phyloP scores from a whole-genome alignment of 2,113 vertebrate genomes.

The Prionailurus bengalensis region DNA sequence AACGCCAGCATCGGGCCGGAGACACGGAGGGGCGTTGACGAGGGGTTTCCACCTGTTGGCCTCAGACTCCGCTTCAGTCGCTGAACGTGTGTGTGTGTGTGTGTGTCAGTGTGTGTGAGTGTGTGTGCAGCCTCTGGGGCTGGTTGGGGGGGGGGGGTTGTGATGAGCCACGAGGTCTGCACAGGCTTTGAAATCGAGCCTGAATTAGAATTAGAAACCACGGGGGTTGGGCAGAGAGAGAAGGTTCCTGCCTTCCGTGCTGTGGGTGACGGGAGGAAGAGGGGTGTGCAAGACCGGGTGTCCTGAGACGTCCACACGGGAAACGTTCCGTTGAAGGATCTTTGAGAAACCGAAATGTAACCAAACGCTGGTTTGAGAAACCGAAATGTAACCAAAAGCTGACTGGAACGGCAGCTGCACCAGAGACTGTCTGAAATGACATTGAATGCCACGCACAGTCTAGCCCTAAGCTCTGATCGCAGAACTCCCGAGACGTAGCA shows the following conservation, averaged over 20 bases:
- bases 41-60: slow-evolving; percentile 42
- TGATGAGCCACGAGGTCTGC: fast-evolving
- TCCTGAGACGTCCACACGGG: fast-evolving
- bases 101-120: too few species aligned
- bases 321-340: neutral
- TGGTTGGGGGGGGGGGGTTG: neutral
- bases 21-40: fast-evolving
- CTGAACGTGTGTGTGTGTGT: neutral
- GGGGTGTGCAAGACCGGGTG: too few species aligned
- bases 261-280: neutral
- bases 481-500: neutral
- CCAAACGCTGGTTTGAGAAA: neutral
- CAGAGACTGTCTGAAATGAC: too few species aligned
- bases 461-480: neutral
- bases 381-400: neutral
- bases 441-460: too few species aligned
- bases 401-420: too few species aligned
- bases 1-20: neutral
- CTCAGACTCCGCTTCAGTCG: neutral
- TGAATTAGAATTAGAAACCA: fast-evolving
- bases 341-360: neutral
- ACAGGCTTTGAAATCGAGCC: fast-evolving
- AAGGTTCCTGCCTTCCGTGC: fast-evolving
- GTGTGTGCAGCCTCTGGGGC: neutral
- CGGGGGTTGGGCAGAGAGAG: neutral